These are phyloP conservation scores for Dermatemys mawii DNA, from an alignment of 2,113 vertebrate genomes.

Conservation along the genomic window DNA sequence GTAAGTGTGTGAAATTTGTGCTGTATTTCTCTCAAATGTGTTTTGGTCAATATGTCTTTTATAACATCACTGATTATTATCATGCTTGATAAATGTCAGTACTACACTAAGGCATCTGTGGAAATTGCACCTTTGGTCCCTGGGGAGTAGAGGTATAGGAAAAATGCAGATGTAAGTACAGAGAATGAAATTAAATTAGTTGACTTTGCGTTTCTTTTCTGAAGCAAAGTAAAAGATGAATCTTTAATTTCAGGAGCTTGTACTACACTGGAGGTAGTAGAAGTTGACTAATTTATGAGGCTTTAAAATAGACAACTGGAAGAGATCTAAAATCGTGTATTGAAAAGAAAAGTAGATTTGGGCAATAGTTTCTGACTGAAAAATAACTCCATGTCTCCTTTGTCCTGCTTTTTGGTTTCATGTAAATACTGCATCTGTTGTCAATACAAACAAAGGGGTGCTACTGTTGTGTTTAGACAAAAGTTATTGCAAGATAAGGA, in stretches of 20 bases:
- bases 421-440: not conserved
- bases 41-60: not conserved
- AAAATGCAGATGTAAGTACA: not conserved
- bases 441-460: conserved; percentile 20
- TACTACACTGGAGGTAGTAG: not conserved
- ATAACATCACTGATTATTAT: not conserved
- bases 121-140: not conserved
- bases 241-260: not conserved
- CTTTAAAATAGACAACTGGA: not conserved
- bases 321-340: not conserved
- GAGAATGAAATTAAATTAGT: not conserved
- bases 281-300: not conserved
- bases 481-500: not conserved
- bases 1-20: not conserved
- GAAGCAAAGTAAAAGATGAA: not conserved
- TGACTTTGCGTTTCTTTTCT: accelerated
- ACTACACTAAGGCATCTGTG: not conserved
- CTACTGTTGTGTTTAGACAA: not conserved
- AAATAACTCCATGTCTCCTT: not conserved
- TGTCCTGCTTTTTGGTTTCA: conserved; percentile 22
- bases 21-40: not conserved
- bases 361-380: not conserved
- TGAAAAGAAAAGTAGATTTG: not conserved
- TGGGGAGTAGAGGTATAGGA: not conserved
- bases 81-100: not conserved